These are phyloP conservation scores for Imbricaverruca yamaguchii DNA, from an alignment of 2,888 invertebrate genomes.

Conservation along the genomic window DNA sequence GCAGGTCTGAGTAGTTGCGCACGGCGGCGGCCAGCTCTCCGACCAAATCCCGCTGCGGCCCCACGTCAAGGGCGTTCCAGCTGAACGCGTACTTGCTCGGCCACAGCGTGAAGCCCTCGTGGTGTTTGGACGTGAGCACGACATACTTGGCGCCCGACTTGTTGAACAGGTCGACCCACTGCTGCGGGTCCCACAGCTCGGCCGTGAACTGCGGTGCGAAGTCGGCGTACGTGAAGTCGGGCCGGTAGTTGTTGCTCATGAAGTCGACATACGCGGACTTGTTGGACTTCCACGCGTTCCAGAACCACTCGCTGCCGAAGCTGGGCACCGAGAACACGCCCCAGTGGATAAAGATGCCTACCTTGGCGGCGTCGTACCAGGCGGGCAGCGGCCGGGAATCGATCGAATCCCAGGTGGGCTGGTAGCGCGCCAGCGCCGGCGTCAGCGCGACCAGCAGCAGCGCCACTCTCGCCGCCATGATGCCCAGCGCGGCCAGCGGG, in stretches of 20 bases:
- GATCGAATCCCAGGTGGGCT: constrained; percentile 73
- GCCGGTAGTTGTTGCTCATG: constrained; percentile 74
- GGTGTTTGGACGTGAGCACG: constrained; percentile 78
- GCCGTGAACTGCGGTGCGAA: constrained; percentile 83
- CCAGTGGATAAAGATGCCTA: constrained; percentile 91
- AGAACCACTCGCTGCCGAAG: constrained; percentile 85
- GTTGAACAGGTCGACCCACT: constrained; percentile 75
- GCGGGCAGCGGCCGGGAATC: constrained; percentile 71
- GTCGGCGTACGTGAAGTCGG: constrained; percentile 81
- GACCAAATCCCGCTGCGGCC: neutral
- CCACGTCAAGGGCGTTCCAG: constrained; percentile 70
- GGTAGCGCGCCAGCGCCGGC: constrained; percentile 42
- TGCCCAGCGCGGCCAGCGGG: too few species aligned
- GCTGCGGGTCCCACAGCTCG: constrained; percentile 64
- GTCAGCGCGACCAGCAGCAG: too few species aligned
- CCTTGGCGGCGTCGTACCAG: constrained; percentile 85
- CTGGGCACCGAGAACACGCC: constrained; percentile 87
- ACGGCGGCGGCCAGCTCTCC: constrained; percentile 56
- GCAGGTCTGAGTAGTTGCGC: constrained; percentile 51
- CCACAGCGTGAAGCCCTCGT: constrained; percentile 76
- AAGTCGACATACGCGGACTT: constrained; percentile 46
- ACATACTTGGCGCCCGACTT: constrained; percentile 81
- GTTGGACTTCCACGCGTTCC: constrained; percentile 63
- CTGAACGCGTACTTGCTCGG: constrained; percentile 72
- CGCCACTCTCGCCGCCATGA: too few species aligned